These are phyloP conservation scores for Myzus persicae DNA, from an alignment of 1,140 invertebrate species.

Conservation along the genomic window DNA sequence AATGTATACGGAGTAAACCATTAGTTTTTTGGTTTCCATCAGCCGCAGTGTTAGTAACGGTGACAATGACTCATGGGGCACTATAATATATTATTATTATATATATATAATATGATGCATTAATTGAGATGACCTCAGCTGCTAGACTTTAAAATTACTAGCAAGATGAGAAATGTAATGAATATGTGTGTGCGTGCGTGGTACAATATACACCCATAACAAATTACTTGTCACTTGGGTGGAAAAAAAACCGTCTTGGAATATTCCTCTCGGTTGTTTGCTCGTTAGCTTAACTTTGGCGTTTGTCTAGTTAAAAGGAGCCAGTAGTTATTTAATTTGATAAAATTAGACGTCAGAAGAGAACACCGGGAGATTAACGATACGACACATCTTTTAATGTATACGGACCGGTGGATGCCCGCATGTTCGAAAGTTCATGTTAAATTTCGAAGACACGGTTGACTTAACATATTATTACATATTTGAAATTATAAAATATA, in stretches of 20 bases:
- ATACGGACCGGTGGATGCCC: not conserved
- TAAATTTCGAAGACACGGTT: not conserved
- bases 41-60: too few species aligned
- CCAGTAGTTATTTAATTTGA: conserved; percentile 33
- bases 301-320: conserved; percentile 24
- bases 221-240: conserved; percentile 37
- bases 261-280: not conserved
- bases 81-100: not conserved
- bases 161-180: conserved; percentile 23
- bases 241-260: not conserved
- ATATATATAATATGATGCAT: not conserved
- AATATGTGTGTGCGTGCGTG: not conserved
- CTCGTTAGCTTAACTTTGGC: conserved; percentile 12
- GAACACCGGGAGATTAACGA: not conserved
- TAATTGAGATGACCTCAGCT: conserved; percentile 27
- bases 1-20: not conserved
- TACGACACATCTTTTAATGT: not conserved
- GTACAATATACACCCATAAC: not conserved
- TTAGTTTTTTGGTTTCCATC: not conserved
- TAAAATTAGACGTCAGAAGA: conserved; percentile 32
- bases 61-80: not conserved
- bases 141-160: not conserved
- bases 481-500: too few species aligned
- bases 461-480: not conserved
- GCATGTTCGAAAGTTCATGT: not conserved